Percentiles rank a stretch among this genome's conserved stretches.
These are phyloP conservation scores for Strix uralensis DNA, from an alignment of 2,113 vertebrate genomes.

Conservation along the genomic window DNA sequence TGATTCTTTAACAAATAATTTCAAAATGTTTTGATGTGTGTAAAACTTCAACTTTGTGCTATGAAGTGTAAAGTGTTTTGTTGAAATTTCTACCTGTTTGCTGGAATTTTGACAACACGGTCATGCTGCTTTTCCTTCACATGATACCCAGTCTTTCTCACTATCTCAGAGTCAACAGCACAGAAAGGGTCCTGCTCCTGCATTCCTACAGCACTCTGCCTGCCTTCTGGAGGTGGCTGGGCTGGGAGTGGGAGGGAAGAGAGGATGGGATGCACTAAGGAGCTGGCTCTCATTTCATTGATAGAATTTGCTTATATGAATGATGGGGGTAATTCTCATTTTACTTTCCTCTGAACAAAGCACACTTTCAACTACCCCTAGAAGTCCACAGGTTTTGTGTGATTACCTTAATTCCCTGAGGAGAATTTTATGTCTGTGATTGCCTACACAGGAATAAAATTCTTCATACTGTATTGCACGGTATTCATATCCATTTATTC, in stretches of 20 bases:
- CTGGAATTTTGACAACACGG: neutral
- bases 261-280: neutral
- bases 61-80: neutral
- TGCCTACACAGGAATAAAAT: neutral
- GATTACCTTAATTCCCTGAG: neutral
- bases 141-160: neutral
- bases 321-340: neutral
- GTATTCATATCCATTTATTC: neutral
- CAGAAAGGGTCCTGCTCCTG: neutral
- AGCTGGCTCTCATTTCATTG: neutral
- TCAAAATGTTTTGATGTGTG: neutral
- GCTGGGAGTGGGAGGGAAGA: neutral
- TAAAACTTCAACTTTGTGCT: neutral
- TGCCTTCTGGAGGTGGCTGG: neutral
- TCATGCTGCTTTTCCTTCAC: neutral
- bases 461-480: neutral
- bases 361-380: neutral
- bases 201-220: neutral
- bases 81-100: neutral
- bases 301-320: neutral
- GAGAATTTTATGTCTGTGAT: neutral
- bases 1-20: neutral
- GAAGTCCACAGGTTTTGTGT: neutral
- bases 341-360: neutral
- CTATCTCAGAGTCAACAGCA: neutral